Percentiles rank a stretch among this genome's conserved stretches.
phyloP scores from a whole-genome alignment of 2,888 invertebrate species.

The Shargacucullia verbasci region DNA sequence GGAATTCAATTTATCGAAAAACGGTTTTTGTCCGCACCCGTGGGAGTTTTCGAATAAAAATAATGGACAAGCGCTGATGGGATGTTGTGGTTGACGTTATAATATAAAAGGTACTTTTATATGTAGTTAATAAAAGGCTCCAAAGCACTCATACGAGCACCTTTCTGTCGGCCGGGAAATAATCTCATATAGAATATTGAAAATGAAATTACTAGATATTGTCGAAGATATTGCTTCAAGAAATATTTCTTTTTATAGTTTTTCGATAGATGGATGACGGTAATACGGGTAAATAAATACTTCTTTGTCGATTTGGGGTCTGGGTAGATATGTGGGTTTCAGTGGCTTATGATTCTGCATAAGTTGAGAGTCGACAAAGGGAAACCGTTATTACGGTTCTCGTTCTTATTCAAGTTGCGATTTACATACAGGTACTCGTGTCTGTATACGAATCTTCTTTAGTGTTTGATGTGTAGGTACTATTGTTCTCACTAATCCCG shows the following conservation, averaged over 20 bases:
- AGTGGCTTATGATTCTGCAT: conserved; percentile 38
- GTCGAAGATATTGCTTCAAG: conserved; percentile 44
- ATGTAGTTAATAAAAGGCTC: conserved; percentile 36
- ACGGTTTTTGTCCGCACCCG: conserved; percentile 53
- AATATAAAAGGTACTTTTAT: conserved; percentile 41
- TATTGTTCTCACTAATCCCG: conserved; percentile 7
- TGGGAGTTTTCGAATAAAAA: conserved; percentile 59
- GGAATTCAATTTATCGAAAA: conserved; percentile 68
- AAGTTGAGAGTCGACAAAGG: conserved; percentile 31
- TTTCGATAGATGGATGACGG: conserved; percentile 44
- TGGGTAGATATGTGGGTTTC: conserved; percentile 20
- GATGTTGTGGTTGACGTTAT: conserved; percentile 43
- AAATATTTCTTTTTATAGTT: conserved; percentile 50
- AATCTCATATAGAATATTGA: conserved; percentile 51
- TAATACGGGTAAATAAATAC: conserved; percentile 51
- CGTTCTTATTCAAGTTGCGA: conserved; percentile 32
- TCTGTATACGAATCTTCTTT: background rate
- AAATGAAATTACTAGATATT: conserved; percentile 51
- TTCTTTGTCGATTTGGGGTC: conserved; percentile 26
- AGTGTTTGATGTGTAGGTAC: background rate
- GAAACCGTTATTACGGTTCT: conserved; percentile 24
- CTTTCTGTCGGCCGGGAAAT: conserved; percentile 26
- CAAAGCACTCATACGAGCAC: conserved; percentile 8
- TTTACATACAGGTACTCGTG: conserved; percentile 23
- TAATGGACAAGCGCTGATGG: conserved; percentile 57